Evolutionary conservation across 2,113 vertebrate species (phyloP), one percentile per base, ranked within the genome.

Genomic region (Paradoxurus hermaphroditus): DNA sequence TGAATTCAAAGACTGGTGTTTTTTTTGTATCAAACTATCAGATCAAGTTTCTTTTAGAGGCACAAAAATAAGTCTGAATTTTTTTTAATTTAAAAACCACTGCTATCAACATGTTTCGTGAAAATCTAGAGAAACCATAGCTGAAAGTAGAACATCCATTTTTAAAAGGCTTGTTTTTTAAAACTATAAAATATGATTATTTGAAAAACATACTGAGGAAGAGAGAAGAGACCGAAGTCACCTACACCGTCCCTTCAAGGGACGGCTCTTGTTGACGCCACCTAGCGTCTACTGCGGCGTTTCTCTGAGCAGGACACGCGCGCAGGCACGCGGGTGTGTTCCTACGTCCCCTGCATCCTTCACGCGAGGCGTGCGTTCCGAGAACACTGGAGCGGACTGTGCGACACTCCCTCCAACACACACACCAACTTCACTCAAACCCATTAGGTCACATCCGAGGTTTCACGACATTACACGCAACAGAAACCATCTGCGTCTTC

Each of bases 281-380:
- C 0, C 23, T 34, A 19, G 2, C 1, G 12, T 7, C 34, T 19
- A 14, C 0, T 34, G 15, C 14, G 0, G 39, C 41, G 36, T 41
- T 44, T 31, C 29, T 29, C 56, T n/a, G 19, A 65, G 25, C 12
- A 1, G 21, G 1, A 16, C 4, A 44, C 27, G 8, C 0, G 4
- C 0, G 1, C 19, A 13, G 44, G 16, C 15, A 15, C 2, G 5
- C 14, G 10, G n/a, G n/a, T 11, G 3, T 4, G 23, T 34, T 85
- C 63, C 70, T 44, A 5, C 3, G 15, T 4, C 15, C 51, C 16
- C 3, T 0, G 0, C 0, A 13, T 14, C 68, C 31, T 68, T 36
- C 18, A 27, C 14, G 25, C 18, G 5, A 59, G 44, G 68, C 0
- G 0, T 25, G 16, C 4, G 7, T 4, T 73, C 62, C 21, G 4